Base-by-base conservation (phyloP, 1,140 invertebrate species). In the Aporrectodea caliginosa region DNA sequence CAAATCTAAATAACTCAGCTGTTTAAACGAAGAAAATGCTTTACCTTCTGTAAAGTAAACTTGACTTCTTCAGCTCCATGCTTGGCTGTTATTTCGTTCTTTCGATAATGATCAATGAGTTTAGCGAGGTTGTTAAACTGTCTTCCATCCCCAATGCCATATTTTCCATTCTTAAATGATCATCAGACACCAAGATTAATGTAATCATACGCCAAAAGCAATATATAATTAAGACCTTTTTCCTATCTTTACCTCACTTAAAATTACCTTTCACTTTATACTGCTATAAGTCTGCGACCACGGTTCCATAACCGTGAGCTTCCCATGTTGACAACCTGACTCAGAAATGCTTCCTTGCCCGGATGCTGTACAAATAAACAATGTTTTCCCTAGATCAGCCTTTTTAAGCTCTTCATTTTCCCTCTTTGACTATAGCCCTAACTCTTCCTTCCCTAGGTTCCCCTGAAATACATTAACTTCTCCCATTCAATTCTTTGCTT, bases 1-100 rank as follows among this genome's bases (percentile, higher is more conserved):
- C n/a, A n/a, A n/a, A 68, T 68, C 58, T 68, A 68, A 27, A 16
- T 27, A 68, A 16, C 27, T 16, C 14, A 16, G 58, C 27, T 68
- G 14, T 16, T 68, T 68, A 68, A 14, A 16, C 27, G 14, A 68
- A 16, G 27, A 68, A 68, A 68, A 68, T 16, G 27, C n/a, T 12
- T 22, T 22, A 76, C 75, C 35, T 76, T 76, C 75, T 76, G 35
- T 16, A 76, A 35, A 0, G 35, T 76, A 31, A 76, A 76, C 30
- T 35, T 58, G 33, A 58, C 16, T 58, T 76, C 93, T 68, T 97
- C 95, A 73, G 94, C 96, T 35, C 95, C 95, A 78, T 93, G 93
- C 1, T 95, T 96, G 89, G 97, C 95, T 72, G 98, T 95, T 95
- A 99, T 98, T 58, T 97, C 97, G 91, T 97, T 98, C 82, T 93